Base-by-base conservation (phyloP, 2,888 invertebrate genomes). In the Trichogramma dendrolimi region DNA sequence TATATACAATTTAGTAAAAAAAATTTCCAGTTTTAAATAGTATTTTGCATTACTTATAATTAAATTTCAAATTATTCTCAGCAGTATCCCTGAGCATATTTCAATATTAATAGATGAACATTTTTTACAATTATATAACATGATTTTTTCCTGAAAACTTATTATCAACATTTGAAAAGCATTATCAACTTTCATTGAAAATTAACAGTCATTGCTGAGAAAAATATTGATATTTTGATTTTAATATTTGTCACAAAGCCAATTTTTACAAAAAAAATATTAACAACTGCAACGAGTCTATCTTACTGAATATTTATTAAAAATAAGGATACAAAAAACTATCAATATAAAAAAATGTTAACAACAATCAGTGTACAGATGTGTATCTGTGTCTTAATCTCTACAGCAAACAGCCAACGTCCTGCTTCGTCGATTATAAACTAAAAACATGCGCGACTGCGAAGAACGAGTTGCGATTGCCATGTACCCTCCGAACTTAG, bases 361-460 rank as follows among this genome's bases (percentile, higher is more conserved):
- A 66, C 64, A 63, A 61, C 56, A 63, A 63, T 58, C 60, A 66
- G 67, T 71, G 67, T 70, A 67, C 69, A 69, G 67, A 69, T 67
- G 49, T 78, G 71, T 78, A 71, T 78, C 78, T 79, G 27, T 27
- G 2, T 27, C 27, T 27, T 27, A 27, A 79, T 79, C 74, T 76
- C 79, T 74, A 78, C 79, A 79, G 78, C 75, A 71, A 72, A 74
- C 74, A 72, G 74, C 74, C 74, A 70, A 68, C 75, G 71, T 75
- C 76, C 61, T 56, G 72, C 71, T 74, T 74, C 76, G 73, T 72
- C 69, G 71, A 74, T 74, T 73, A 72, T 72, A 76, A 63, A 59
- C 58, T 14, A 48, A 48, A 61, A 62, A 71, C 46, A 63, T 75
- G 75, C 76, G 77, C 76, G 75, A 68, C 77, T 72, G 66, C 69